A percentile compares a stretch with the other conserved stretches of the same genome.
Conservation (phyloP, 1,140 invertebrate genomes). For the Zaprionus capensis region DNA sequence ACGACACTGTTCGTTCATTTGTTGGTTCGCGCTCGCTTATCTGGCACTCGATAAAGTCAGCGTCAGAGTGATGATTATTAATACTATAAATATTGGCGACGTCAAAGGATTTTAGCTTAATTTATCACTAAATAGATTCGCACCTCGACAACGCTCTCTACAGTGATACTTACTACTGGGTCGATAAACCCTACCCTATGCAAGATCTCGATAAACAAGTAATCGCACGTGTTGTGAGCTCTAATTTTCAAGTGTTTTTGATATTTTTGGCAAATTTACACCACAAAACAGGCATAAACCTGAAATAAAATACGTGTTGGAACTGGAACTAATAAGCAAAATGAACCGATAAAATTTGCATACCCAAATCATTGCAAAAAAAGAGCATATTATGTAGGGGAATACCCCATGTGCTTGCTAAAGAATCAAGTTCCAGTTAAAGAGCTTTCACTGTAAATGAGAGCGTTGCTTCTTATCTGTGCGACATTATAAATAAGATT, state of each 20-base stretch:
- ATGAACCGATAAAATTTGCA: neutral
- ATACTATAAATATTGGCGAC: conserved; percentile 77
- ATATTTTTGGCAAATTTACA: neutral
- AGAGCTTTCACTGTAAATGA: neutral
- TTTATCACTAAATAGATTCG: conserved; percentile 64
- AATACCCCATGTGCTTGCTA: neutral
- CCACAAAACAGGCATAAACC: neutral
- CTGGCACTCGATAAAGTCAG: conserved; percentile 60
- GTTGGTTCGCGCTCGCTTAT: conserved; percentile 43
- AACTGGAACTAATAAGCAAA: neutral
- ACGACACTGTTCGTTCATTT: neutral
- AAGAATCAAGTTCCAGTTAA: neutral
- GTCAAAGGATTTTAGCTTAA: conserved; percentile 72
- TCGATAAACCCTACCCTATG: neutral
- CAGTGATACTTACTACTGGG: conserved; percentile 1
- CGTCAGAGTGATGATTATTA: conserved; percentile 67
- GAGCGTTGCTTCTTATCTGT: neutral
- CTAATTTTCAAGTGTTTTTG: neutral
- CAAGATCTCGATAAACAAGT: neutral
- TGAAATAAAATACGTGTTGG: neutral
- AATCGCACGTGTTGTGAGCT: neutral
- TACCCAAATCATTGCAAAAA: neutral
- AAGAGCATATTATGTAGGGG: neutral
- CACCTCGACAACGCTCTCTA: conserved; percentile 1
- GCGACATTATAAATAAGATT: neutral